A percentile compares a stretch with the other conserved stretches of the same genome.
Conservation (phyloP, 2,113 vertebrate genomes). For the Callaeas wilsoni region DNA sequence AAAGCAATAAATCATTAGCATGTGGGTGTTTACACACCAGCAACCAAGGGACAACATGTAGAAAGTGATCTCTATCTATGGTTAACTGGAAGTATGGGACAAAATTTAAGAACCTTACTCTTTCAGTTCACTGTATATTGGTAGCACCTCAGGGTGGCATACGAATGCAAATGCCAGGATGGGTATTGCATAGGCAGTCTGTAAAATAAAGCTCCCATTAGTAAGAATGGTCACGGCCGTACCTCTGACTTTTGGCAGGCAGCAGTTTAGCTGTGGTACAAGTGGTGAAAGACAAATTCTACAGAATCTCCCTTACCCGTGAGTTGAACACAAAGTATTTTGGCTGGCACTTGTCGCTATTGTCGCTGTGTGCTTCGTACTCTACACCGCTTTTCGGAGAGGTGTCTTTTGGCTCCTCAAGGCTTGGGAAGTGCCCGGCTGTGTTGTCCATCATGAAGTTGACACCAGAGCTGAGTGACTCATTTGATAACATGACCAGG, state of each 20-base stretch:
- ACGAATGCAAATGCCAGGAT: conserved; percentile 98
- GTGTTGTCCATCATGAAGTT: conserved; percentile 83
- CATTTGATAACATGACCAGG: conserved; percentile 66
- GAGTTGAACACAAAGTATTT: conserved; percentile 97
- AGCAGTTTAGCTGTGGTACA: neutral
- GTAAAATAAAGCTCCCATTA: conserved; percentile 65
- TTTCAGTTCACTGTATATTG: conserved; percentile 98
- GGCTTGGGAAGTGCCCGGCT: conserved; percentile 53
- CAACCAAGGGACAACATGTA: neutral
- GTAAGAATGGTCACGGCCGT: neutral
- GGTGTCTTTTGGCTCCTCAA: conserved; percentile 52
- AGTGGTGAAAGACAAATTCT: neutral
- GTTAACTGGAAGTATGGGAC: conserved; percentile 6
- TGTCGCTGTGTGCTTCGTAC: conserved; percentile 72
- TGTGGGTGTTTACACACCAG: neutral
- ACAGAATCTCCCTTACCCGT: conserved; percentile 74
- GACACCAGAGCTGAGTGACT: conserved; percentile 56
- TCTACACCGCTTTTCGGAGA: conserved; percentile 66
- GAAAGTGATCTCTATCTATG: neutral
- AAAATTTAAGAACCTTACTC: conserved; percentile 79
- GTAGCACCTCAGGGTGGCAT: conserved; percentile 95
- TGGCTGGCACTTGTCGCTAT: conserved; percentile 83
- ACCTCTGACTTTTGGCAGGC: neutral
- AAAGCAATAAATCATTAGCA: neutral
- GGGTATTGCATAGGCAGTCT: conserved; percentile 97